Conservation (phyloP, 2,888 invertebrate species). For the Pseudoips prasinana region DNA sequence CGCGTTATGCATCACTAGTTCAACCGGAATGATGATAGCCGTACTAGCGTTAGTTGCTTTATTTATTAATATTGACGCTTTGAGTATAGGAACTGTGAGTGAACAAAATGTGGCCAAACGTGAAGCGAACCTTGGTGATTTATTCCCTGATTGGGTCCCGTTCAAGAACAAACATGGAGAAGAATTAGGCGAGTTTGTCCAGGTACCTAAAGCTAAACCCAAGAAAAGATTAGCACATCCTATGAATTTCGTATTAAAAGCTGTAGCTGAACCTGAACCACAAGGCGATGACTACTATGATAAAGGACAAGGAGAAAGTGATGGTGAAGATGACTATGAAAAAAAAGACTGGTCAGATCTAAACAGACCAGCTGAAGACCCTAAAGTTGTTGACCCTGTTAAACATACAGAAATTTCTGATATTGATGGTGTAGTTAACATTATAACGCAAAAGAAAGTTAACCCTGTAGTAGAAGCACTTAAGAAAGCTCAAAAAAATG, state of each 20-base stretch:
- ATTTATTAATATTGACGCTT: conserved; percentile 41
- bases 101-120: conserved; percentile 58
- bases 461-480: conserved; percentile 37
- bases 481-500: conserved; percentile 18
- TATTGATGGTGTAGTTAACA: conserved; percentile 64
- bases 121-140: conserved; percentile 45
- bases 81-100: conserved; percentile 56
- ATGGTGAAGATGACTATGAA: conserved; percentile 63
- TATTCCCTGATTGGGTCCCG: conserved; percentile 75
- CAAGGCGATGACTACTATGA: conserved; percentile 61
- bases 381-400: conserved; percentile 21
- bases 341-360: conserved; percentile 69
- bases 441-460: conserved; percentile 45
- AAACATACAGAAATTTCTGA: conserved; percentile 52
- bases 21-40: conserved; percentile 32
- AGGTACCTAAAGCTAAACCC: conserved; percentile 51
- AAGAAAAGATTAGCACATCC: conserved; percentile 69
- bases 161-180: conserved; percentile 70
- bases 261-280: conserved; percentile 57
- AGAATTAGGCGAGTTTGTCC: conserved; percentile 61
- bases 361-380: conserved; percentile 38
- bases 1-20: conserved; percentile 31
- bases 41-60: conserved; percentile 31
- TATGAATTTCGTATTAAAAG: conserved; percentile 55
- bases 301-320: conserved; percentile 56